Evolutionary conservation across 2,888 invertebrate species (phyloP).

Genomic region (Plebejus melissa): DNA sequence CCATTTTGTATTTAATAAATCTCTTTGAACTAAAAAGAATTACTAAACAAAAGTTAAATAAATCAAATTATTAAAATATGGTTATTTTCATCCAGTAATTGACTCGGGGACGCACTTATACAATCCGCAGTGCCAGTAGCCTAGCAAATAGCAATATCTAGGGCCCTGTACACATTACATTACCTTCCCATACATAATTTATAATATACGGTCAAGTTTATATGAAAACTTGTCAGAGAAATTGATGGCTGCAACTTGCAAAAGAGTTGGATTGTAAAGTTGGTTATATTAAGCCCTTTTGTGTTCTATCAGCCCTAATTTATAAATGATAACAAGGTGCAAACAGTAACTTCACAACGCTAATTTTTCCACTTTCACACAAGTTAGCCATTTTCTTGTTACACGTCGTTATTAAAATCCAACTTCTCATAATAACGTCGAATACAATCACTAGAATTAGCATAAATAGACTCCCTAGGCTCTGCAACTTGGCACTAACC

Average conservation of each 20-base stretch:
- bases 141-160: too few relatives aligned
- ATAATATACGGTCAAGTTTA: too few relatives aligned
- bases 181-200: too few relatives aligned
- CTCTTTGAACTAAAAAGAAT: neutral
- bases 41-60: neutral
- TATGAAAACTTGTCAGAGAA: too few relatives aligned
- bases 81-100: neutral
- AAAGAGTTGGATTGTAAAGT: too few relatives aligned
- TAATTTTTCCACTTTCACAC: constrained; percentile 16
- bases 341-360: neutral
- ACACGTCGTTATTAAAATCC: constrained; percentile 22
- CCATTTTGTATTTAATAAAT: neutral
- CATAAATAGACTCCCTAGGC: constrained; percentile 33
- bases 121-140: too few relatives aligned
- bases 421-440: constrained; percentile 29
- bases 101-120: too few relatives aligned
- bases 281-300: neutral
- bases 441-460: constrained; percentile 30
- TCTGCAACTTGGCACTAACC: constrained; percentile 30
- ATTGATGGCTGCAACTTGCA: too few relatives aligned
- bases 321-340: neutral
- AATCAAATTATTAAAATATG: neutral
- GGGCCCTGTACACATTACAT: too few relatives aligned
- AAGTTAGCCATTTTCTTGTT: constrained; percentile 24
- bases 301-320: neutral